Conservation (phyloP, 2,888 invertebrate genomes). For the Cheilosia vernalis region DNA sequence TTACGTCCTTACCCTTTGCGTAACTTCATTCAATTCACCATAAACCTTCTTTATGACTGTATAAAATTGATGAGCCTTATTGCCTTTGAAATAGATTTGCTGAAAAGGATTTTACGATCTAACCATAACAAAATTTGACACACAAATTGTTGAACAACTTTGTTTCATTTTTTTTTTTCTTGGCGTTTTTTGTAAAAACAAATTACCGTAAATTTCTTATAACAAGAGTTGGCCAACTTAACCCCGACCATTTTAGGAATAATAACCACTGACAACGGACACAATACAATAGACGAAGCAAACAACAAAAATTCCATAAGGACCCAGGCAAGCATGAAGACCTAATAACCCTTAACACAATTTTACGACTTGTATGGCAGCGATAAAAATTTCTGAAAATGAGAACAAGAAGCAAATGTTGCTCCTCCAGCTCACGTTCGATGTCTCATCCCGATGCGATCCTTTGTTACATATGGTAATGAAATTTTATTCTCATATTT, state of each 20-base stretch:
- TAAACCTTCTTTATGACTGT: too few species aligned
- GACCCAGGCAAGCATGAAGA: slow-evolving; percentile 65
- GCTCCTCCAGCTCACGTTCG: slow-evolving; percentile 56
- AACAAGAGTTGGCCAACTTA: slow-evolving; percentile 28
- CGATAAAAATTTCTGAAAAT: slow-evolving; percentile 52
- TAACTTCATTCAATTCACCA: too few species aligned
- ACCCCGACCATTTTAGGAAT: slow-evolving; percentile 18
- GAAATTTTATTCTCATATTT: slow-evolving; percentile 72
- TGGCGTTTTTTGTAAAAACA: background rate
- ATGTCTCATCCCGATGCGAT: slow-evolving; percentile 55
- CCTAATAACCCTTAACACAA: slow-evolving; percentile 70
- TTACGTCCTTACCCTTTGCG: too few species aligned
- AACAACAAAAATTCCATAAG: slow-evolving; percentile 50
- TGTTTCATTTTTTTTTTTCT: too few species aligned
- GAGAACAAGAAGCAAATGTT: slow-evolving; percentile 40
- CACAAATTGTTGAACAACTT: background rate
- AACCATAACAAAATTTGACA: background rate
- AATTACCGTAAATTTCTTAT: slow-evolving; percentile 34
- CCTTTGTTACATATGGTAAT: slow-evolving; percentile 57
- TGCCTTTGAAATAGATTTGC: slow-evolving; percentile 9
- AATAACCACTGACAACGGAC: slow-evolving; percentile 26
- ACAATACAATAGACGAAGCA: slow-evolving; percentile 7
- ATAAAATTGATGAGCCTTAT: slow-evolving; percentile 5
- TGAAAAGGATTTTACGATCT: background rate
- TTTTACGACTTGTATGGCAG: slow-evolving; percentile 60